Evolutionary conservation across 2,113 vertebrate species (phyloP), one percentile per base, ranked within the genome.

Genomic region (Alces alces): DNA sequence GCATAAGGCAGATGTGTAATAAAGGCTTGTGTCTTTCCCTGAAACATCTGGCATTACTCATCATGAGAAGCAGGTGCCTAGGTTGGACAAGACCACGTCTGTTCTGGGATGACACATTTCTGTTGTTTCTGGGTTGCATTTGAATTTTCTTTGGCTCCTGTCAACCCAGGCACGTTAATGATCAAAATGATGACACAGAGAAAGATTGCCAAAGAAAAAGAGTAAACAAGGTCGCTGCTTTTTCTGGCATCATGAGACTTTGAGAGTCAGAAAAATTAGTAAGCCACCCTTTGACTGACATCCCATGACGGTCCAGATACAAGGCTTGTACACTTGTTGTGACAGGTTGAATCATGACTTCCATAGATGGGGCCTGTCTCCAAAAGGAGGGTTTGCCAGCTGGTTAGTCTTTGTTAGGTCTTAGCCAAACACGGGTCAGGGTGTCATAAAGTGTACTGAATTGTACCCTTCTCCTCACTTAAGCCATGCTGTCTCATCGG

Each of bases 31-130:
- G 58, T 90, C 96, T 95, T 94, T 89, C 82, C 47, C 55, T 82
- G 86, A 84, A 93, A 96, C 96, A 97, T 97, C 97, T 97, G 91
- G 86, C 73, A 86, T 97, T 97, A 97, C 83, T 98, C 96, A 97
- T 95, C 73, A 55, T 93, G 73, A 76, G 78, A 92, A 97, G 94
- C 94, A 97, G 93, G 94, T 98, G 92, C 70, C 82, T 95, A 92
- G 33, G 64, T 86, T 98, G 86, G 92, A 96, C 12, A 66, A 39
- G 93, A 79, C 57, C 86, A 93, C 60, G 79, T 96, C 88, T 80
- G 21, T 97, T 97, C 83, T 64, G 96, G 86, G 47, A 96, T 97
- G 96, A 98, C 95, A 97, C 45, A 94, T 95, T 93, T 90, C 52
- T 98, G 82, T 97, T 98, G 61, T 98, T 97, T 97, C 96, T 98